phyloP scores from a whole-genome alignment of 2,113 vertebrate species.

The Cranoglanis bouderius region DNA sequence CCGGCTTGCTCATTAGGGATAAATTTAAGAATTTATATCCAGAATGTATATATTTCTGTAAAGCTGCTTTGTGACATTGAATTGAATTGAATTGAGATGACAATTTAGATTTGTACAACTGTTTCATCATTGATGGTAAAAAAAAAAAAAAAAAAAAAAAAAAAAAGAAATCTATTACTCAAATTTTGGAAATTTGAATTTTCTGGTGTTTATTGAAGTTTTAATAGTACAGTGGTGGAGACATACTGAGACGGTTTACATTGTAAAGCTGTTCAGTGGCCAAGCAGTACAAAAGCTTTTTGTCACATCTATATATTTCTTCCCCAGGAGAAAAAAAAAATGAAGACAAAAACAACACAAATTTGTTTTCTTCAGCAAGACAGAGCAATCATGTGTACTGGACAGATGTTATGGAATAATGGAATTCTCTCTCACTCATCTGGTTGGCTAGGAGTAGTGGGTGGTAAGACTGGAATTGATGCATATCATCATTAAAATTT shows the following conservation, averaged over 20 bases:
- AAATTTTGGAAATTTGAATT: constrained; percentile 8
- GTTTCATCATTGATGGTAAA: not conserved
- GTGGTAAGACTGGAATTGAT: not conserved
- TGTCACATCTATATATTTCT: constrained; percentile 62
- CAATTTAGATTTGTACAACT: not conserved
- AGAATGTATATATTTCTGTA: not conserved
- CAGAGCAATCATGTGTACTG: not conserved
- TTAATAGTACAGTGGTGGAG: constrained; percentile 68
- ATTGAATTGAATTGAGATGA: not conserved
- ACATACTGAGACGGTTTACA: constrained; percentile 62
- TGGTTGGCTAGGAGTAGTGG: not conserved
- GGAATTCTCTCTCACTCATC: not conserved
- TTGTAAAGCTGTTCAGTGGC: constrained; percentile 69
- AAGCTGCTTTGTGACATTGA: not conserved
- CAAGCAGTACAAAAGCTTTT: constrained; percentile 73
- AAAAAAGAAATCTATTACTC: not conserved
- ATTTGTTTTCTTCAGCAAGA: constrained; percentile 11
- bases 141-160: not conserved
- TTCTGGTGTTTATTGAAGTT: constrained; percentile 73
- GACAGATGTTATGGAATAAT: constrained; percentile 9
- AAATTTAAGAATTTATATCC: not conserved
- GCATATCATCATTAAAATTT: not conserved
- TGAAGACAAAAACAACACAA: constrained; percentile 20
- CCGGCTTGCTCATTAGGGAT: not conserved
- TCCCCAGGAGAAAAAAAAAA: constrained; percentile 31